A percentile compares a stretch with the other conserved stretches of the same genome.
phyloP scores from a whole-genome alignment of 1,140 invertebrate species.

The Bombus waltoni region DNA sequence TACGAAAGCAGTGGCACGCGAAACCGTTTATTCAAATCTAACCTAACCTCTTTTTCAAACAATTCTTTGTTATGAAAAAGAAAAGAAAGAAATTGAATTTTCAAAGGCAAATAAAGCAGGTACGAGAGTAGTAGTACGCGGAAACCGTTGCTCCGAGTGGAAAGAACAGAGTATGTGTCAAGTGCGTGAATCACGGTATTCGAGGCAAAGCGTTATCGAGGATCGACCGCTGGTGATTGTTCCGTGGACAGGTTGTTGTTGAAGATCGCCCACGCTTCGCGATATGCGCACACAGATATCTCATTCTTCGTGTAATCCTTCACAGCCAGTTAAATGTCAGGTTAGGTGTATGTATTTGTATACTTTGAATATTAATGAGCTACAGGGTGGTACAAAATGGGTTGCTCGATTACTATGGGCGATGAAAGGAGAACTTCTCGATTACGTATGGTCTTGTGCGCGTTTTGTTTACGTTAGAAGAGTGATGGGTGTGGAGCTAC shows the following conservation, averaged over 20 bases:
- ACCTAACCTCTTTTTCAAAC: not conserved
- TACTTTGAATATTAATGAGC: slow-evolving; percentile 67
- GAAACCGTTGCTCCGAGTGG: not conserved
- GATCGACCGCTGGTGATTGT: slow-evolving; percentile 67
- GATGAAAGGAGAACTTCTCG: not conserved
- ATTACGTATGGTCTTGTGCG: not conserved
- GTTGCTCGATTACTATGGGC: slow-evolving; percentile 1
- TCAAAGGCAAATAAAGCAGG: no score
- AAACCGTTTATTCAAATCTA: not conserved
- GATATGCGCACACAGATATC: slow-evolving; percentile 34
- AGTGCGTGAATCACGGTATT: slow-evolving; percentile 49
- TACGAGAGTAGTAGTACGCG: not conserved
- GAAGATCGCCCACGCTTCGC: slow-evolving; percentile 62
- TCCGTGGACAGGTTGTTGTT: slow-evolving; percentile 67
- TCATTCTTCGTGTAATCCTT: slow-evolving; percentile 52
- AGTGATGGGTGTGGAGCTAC: not conserved
- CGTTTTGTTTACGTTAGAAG: not conserved
- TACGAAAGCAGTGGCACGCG: not conserved
- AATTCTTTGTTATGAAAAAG: not conserved
- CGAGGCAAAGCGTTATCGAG: slow-evolving; percentile 63
- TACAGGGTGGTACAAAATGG: slow-evolving; percentile 61
- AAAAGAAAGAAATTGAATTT: not conserved
- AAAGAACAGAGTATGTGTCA: slow-evolving; percentile 48
- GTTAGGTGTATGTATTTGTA: slow-evolving; percentile 19
- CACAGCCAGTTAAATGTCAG: slow-evolving; percentile 63